Evolutionary conservation across 64 coral and sea anemone genomes (phyloP).

Genomic region (Orbicella faveolata): DNA sequence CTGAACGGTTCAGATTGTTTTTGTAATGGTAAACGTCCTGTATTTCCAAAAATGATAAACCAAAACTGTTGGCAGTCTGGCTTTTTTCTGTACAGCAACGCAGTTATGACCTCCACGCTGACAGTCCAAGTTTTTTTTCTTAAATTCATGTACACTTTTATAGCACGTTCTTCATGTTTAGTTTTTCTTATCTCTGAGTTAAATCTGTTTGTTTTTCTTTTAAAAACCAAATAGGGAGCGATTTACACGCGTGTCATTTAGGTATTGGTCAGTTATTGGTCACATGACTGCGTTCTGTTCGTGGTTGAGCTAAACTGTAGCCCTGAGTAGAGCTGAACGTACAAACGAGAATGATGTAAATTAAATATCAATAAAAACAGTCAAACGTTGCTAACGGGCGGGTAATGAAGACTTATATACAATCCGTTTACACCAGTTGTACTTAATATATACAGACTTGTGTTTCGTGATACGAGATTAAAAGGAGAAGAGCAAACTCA

Average conservation of each 20-base stretch:
- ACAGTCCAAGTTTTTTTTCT: not conserved
- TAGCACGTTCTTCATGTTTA: not conserved
- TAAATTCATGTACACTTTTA: not conserved
- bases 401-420: too few species aligned
- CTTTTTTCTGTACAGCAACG: not conserved
- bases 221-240: not conserved
- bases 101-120: not conserved
- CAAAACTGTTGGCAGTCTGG: too few species aligned
- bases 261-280: not conserved
- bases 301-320: too few species aligned
- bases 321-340: not conserved
- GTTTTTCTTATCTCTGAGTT: not conserved
- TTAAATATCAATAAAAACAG: not conserved
- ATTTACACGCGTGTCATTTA: too few species aligned
- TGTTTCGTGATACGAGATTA: too few species aligned
- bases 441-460: too few species aligned
- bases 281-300: conserved; percentile 24
- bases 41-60: too few species aligned
- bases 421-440: too few species aligned
- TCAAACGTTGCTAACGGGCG: too few species aligned
- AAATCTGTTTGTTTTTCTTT: not conserved
- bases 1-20: too few species aligned
- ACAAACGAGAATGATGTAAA: not conserved
- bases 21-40: too few species aligned
- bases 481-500: too few species aligned